phyloP scores from a whole-genome alignment of 2,888 invertebrate species.

The Poecilus cupreus region DNA sequence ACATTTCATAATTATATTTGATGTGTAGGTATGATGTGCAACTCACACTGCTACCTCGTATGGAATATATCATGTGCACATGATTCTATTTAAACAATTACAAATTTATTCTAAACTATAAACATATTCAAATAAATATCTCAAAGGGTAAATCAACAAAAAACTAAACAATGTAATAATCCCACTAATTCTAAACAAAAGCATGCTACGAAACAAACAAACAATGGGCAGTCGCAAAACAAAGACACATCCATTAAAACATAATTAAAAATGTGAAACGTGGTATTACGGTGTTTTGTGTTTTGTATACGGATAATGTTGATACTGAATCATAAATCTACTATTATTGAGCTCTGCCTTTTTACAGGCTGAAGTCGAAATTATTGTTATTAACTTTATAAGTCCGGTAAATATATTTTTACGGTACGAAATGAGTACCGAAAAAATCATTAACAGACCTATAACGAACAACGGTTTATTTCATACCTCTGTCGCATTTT shows the following conservation, averaged over 20 bases:
- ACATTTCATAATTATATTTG: too few species aligned
- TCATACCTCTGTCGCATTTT: too few species aligned
- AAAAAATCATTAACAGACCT: too few species aligned
- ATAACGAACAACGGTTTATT: too few species aligned
- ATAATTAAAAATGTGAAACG: neutral
- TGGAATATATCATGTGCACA: neutral
- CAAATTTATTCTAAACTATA: neutral
- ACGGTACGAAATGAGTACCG: too few species aligned
- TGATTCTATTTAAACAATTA: neutral
- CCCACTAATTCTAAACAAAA: neutral
- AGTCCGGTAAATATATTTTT: too few species aligned
- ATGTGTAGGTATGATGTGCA: too few species aligned
- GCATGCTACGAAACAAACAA: neutral
- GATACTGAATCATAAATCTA: too few species aligned
- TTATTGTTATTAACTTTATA: too few species aligned
- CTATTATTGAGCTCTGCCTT: too few species aligned
- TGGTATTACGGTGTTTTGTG: neutral
- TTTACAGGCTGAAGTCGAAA: too few species aligned
- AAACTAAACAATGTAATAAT: neutral
- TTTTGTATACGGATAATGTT: too few species aligned
- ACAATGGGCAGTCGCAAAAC: neutral
- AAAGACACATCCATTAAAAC: neutral
- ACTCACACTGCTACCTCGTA: neutral
- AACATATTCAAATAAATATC: neutral
- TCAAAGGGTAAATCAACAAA: conserved; percentile 12